Evolutionary conservation across 64 coral and sea anemone genomes (phyloP).

Genomic region (Montipora efflorescens): DNA sequence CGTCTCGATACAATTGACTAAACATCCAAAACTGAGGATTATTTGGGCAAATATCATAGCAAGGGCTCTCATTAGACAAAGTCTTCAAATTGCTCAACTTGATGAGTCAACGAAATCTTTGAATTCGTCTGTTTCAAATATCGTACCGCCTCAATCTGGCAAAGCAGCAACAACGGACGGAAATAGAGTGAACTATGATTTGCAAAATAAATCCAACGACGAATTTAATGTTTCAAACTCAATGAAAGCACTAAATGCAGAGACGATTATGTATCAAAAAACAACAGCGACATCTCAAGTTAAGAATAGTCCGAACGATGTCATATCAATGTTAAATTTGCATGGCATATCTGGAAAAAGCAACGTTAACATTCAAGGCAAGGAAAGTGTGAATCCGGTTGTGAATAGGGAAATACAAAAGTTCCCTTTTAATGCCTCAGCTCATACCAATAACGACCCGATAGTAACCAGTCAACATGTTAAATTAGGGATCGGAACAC

Average conservation of each 20-base stretch:
- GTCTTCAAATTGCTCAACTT: conserved; percentile 18
- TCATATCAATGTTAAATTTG: background rate
- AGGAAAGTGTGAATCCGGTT: background rate
- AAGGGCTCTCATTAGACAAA: conserved; percentile 17
- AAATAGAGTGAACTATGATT: background rate
- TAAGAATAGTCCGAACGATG: background rate
- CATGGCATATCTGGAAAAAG: background rate
- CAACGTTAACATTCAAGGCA: background rate
- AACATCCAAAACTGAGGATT: conserved; percentile 2
- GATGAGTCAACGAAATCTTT: background rate
- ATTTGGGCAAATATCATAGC: conserved; percentile 32
- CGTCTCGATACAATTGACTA: conserved; percentile 27
- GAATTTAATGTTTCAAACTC: background rate
- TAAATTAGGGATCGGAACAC: background rate
- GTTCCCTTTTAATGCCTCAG: background rate
- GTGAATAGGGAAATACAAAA: background rate
- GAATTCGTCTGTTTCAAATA: background rate
- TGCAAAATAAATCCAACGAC: background rate
- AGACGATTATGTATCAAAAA: background rate
- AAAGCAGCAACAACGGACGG: background rate
- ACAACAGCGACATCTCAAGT: background rate
- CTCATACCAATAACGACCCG: background rate
- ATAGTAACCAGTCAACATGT: background rate
- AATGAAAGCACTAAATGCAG: background rate
- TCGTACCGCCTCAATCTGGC: background rate